These are phyloP conservation scores for Poecile atricapillus DNA, from an alignment of 2,113 vertebrate species.

Conservation along the genomic window DNA sequence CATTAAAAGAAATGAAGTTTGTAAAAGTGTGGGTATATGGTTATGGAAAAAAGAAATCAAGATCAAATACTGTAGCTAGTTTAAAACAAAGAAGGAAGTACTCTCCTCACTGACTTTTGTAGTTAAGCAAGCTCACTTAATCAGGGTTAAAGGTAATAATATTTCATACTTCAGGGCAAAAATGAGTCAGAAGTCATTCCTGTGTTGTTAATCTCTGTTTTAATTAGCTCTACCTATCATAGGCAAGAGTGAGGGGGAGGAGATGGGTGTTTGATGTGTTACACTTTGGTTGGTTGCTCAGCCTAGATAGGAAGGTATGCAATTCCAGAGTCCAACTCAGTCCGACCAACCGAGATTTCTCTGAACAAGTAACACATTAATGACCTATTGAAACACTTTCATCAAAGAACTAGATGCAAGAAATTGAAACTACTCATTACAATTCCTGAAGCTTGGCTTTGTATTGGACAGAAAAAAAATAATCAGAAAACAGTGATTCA, in stretches of 20 bases:
- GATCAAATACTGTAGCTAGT: background rate
- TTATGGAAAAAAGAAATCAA: background rate
- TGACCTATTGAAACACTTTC: background rate
- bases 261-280: background rate
- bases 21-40: background rate
- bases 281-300: background rate
- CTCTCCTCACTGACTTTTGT: background rate
- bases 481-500: background rate
- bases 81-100: background rate
- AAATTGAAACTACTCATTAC: background rate
- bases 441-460: background rate
- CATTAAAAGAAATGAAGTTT: background rate
- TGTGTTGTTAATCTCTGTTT: background rate
- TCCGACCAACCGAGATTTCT: background rate
- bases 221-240: background rate
- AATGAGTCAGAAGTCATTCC: conserved; percentile 18
- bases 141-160: background rate
- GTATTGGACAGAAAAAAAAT: background rate
- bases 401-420: background rate
- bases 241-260: background rate
- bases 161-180: conserved; percentile 10
- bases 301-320: background rate
- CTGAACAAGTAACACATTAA: background rate
- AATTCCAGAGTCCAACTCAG: conserved; percentile 33
- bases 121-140: background rate